Evolutionary conservation across 1,140 invertebrate genomes (phyloP).

Genomic region (Sarcophaga peregrina): DNA sequence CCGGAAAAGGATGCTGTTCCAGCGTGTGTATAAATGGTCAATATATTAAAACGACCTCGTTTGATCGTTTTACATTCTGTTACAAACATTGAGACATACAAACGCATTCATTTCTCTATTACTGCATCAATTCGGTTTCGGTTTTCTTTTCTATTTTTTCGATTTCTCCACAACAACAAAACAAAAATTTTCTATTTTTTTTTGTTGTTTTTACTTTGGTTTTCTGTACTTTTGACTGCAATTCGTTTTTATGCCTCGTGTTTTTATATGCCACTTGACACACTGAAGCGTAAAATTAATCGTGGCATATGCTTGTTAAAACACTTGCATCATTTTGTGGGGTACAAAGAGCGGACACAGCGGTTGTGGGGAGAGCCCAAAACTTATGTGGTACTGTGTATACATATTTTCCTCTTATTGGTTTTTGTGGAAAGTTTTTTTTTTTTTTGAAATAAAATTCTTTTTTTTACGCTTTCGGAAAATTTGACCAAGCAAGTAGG

Average conservation of each 20-base stretch:
- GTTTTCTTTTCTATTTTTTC: neutral
- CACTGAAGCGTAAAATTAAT: constrained; percentile 63
- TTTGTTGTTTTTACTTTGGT: neutral
- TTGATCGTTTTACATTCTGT: constrained; percentile 15
- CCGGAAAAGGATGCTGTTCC: neutral
- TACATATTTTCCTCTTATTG: neutral
- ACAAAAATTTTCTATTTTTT: neutral
- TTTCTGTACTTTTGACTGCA: neutral
- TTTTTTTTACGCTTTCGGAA: too few species aligned
- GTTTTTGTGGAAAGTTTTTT: neutral
- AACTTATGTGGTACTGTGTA: constrained; percentile 4
- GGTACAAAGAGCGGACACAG: neutral
- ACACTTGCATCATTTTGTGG: neutral
- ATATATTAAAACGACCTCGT: constrained; percentile 24
- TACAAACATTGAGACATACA: neutral
- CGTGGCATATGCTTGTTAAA: constrained; percentile 49
- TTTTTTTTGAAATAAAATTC: too few species aligned
- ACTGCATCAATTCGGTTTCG: constrained; percentile 11
- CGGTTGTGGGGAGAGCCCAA: neutral
- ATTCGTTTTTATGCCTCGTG: neutral
- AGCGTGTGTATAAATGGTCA: constrained; percentile 3
- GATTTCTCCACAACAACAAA: too few species aligned
- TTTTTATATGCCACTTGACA: constrained; percentile 53
- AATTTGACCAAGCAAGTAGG: too few species aligned
- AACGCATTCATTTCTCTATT: neutral